Evolutionary conservation across 1,140 invertebrate species (phyloP), one percentile per base, ranked within the genome.

Genomic region (Tetramorium simillimum): DNA sequence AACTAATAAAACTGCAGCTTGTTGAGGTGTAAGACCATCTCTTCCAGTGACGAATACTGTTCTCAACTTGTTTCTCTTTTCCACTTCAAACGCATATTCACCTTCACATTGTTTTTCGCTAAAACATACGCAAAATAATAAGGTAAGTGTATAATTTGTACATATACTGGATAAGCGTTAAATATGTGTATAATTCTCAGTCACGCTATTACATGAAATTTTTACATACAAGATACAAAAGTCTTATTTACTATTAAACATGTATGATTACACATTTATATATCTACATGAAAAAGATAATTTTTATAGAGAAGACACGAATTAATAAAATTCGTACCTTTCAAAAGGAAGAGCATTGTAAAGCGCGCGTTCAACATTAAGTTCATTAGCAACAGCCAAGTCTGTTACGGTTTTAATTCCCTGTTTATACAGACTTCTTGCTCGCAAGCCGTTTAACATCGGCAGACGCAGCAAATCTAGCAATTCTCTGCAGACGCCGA

Each of bases 401-500:
- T 97, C 96, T 4, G 97, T 95, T 16, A 99, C 95, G 12, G 96
- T 97, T 91, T 97, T 97, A 90, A 98, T 97, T n/a, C 98, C 98
- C 46, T 96, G 96, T 95, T 98, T 97, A 93, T 97, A 99, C 9
- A 99, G 95, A 46, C 97, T 96, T 92, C 99, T 96, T 1, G 99
- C 99, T 87, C 97, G 96, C 84, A 97, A 96, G 1, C 98, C 98
- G 95, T 98, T 99, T 51, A 99, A 94, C 89, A 97, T 96, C 10
- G 98, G 96, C 51, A 99, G 95, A 86, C 97, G 96, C 95, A 99
- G 97, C 53, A 99, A 96, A 93, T 99, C 99, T 81, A 99, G 96
- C 7, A 99, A 95, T 93, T 99, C 99, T 67, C 97, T 96, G 90
- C 98, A 97, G 46, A 99, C 97, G 14, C 99, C 99, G 95, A 99